Evolutionary conservation across 2,888 invertebrate genomes (phyloP), one percentile per base, ranked within the genome.

Genomic region (Pristionchus mayeri): DNA sequence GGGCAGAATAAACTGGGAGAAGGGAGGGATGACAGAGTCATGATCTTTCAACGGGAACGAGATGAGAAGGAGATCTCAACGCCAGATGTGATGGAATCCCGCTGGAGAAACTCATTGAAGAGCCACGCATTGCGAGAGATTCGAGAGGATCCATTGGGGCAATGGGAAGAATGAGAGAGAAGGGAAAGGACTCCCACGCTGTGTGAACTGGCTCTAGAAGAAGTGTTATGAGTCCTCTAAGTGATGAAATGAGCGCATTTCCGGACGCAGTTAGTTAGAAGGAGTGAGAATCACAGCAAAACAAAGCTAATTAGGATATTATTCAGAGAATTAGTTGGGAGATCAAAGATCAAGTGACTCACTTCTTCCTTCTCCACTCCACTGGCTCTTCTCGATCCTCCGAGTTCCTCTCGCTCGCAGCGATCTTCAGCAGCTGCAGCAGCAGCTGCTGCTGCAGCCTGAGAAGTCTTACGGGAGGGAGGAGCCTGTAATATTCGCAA

Each of bases 401-500:
- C 48, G 9, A 44, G 6, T 27, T 76, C 27, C 7, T 44, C 71
- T 76, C 48, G 24, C 48, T 44, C 76, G 16, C 48, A 24, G 44
- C 44, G 40, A 37, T 71, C 44, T 21, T 37, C 71, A 18, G 71
- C 71, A 40, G 71, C 37, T n/a, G 71, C 71, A 30, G 40, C 44
- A 30, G 37, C 30, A 34, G 34, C 34, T 37, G 30, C 37, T 18
- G 67, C 67, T 71, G 71, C 71, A 37, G 71, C 44, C n/a, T 80
- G 48, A 3, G 48, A 27, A 13, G 78, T 52, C 52, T 78, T 57
- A 24, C 81, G 81, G 34, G 81, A 81, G 7, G 81, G 81, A 24
- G 81, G 81, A 27, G 81, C 81, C 81, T 81, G 81, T 11, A 44
- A n/a, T 37, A n/a, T n/a, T n/a, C n/a, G n/a, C n/a, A n/a, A n/a